A percentile compares a stretch with the other conserved stretches of the same genome.
Evolutionary conservation across 2,113 vertebrate species (phyloP).

Genomic region (Sakesphorus luctuosus): DNA sequence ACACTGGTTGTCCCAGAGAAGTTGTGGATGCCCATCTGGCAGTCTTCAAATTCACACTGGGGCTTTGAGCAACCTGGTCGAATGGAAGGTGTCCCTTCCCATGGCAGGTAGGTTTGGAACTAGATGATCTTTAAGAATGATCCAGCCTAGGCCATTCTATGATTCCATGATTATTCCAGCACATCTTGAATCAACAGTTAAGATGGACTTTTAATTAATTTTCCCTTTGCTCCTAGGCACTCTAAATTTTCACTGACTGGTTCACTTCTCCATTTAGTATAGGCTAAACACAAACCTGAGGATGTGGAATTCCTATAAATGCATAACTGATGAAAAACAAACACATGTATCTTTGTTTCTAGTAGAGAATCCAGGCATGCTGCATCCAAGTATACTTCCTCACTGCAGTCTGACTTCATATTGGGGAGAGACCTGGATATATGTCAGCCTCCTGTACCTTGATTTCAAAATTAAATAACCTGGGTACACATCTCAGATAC

Average conservation of each 20-base stretch:
- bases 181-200: neutral
- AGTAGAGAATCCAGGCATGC: neutral
- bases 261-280: neutral
- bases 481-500: neutral
- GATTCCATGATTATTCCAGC: neutral
- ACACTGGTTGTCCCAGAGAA: neutral
- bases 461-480: neutral
- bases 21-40: neutral
- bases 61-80: neutral
- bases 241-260: neutral
- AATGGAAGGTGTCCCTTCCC: neutral
- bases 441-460: neutral
- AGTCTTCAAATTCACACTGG: neutral
- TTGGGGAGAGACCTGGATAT: neutral
- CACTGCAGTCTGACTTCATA: neutral
- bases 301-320: neutral
- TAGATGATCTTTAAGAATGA: neutral
- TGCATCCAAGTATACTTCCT: neutral
- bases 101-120: rapidly evolving
- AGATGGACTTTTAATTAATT: neutral
- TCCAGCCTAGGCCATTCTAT: neutral
- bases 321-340: neutral
- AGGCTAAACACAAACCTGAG: neutral
- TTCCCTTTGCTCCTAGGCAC: neutral
- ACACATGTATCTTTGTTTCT: neutral